Base-by-base conservation (phyloP, 2,797 vertebrate genomes). In the Hydrophis major region DNA sequence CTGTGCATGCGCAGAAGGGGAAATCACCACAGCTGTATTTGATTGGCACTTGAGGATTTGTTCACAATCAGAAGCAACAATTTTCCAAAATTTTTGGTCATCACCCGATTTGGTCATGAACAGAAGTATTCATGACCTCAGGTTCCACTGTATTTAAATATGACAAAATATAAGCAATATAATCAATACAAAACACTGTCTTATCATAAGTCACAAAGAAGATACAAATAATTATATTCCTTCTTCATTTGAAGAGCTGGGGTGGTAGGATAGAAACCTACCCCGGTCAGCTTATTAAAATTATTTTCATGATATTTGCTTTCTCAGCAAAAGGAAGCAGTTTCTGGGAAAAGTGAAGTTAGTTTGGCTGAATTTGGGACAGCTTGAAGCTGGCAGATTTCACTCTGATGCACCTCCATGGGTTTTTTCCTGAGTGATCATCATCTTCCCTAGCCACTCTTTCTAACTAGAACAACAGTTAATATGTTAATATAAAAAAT, bases 291-390 rank as follows among this genome's bases (percentile, higher is more conserved):
- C 89, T 91, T 57, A 90, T 89, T 61, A 66, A 69, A 66, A 86
- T 12, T 88, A 25, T 94, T 92, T 94, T 93, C 25, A 87, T 89
- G 50, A 13, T 92, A 11, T 93, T 95, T 94, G 47, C 60, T 96
- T 96, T 95, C 94, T 91, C 94, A 89, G 37, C 61, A 94, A 53
- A 60, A 89, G 93, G 90, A 53, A 66, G 59, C 57, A 61, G 91
- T 95, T 88, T 42, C 69, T 42, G 32, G 32, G 18, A 78, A 78
- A 78, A 18, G 32, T 78, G 18, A 18, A 78, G 6, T 16, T 78
- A 42, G 74, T 78, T 42, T 42, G 74, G 74, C 37, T 78, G 74
- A 78, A 78, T 42, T 47, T 22, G 74, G 74, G 37, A 7, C 69
- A 42, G 32, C 69, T 8, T 78, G 69, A 42, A 42, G 37, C 74